A percentile compares a stretch with the other conserved stretches of the same genome.
Evolutionary conservation across 2,888 invertebrate genomes (phyloP).

Genomic region (Ophion obscuratus): DNA sequence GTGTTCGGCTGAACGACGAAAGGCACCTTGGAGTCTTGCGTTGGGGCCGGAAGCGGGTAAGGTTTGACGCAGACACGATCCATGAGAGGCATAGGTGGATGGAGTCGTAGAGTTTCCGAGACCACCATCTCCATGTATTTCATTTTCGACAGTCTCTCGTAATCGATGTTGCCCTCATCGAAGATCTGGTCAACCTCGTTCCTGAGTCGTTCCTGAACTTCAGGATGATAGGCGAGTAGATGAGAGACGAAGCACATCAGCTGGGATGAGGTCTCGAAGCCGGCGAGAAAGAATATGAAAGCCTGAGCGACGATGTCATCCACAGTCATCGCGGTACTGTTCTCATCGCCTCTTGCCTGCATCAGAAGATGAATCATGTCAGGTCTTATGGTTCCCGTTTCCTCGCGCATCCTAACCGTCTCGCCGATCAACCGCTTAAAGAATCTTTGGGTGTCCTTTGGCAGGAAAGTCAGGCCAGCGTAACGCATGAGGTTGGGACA

Average conservation of each 20-base stretch:
- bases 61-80: slow-evolving; percentile 85
- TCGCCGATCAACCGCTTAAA: slow-evolving; percentile 72
- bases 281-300: slow-evolving; percentile 73
- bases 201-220: slow-evolving; percentile 83
- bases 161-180: slow-evolving; percentile 62
- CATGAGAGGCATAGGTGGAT: slow-evolving; percentile 84
- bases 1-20: slow-evolving; percentile 62
- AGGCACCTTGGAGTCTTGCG: neutral
- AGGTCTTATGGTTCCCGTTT: slow-evolving; percentile 84
- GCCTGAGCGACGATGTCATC: slow-evolving; percentile 84
- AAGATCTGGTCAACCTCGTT: slow-evolving; percentile 73
- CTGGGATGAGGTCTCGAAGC: slow-evolving; percentile 72
- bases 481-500: slow-evolving; percentile 56
- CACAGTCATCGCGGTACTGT: slow-evolving; percentile 48
- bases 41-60: slow-evolving; percentile 83
- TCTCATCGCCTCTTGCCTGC: slow-evolving; percentile 79
- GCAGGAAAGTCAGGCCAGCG: slow-evolving; percentile 49
- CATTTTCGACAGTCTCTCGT: slow-evolving; percentile 67
- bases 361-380: slow-evolving; percentile 87
- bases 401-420: slow-evolving; percentile 82
- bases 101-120: slow-evolving; percentile 85
- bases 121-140: slow-evolving; percentile 74
- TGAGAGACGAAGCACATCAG: slow-evolving; percentile 70
- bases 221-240: slow-evolving; percentile 77
- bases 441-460: slow-evolving; percentile 50